Percentiles rank a stretch among this genome's conserved stretches.
phyloP scores from a whole-genome alignment of 2,888 invertebrate species.

The Fabriciana adippe region DNA sequence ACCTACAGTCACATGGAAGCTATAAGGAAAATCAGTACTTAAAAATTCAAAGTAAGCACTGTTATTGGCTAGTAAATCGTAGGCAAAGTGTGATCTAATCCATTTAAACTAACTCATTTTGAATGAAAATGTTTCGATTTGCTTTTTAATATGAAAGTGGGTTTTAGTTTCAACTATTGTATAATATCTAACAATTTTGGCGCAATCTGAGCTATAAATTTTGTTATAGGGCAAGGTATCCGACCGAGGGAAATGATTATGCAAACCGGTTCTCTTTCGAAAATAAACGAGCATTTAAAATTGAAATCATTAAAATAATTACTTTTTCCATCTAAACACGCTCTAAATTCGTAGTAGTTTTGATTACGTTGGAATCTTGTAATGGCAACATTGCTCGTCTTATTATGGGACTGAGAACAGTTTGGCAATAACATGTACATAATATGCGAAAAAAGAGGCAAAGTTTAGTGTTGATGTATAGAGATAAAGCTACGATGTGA shows the following conservation, averaged over 20 bases:
- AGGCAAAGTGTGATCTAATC: not conserved
- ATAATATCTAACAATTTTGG: constrained; percentile 1
- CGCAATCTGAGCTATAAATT: not conserved
- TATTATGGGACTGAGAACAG: not conserved
- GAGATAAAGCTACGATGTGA: no score
- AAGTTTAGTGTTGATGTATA: no score
- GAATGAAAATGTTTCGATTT: constrained; percentile 9
- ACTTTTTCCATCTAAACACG: not conserved
- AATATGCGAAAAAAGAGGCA: not conserved
- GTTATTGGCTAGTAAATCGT: not conserved
- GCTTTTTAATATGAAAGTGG: constrained; percentile 2
- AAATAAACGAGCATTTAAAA: not conserved
- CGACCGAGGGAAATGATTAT: not conserved
- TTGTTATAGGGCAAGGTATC: not conserved
- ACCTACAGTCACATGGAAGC: not conserved
- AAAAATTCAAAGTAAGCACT: constrained; percentile 4
- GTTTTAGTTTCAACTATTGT: not conserved
- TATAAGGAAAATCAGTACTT: not conserved
- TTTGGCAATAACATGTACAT: not conserved
- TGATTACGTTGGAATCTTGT: not conserved
- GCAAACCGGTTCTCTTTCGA: not conserved
- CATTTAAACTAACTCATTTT: constrained; percentile 1
- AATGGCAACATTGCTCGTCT: not conserved
- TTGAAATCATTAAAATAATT: constrained; percentile 7
- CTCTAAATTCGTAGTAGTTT: not conserved